Conservation (phyloP, 1,140 invertebrate species). For the Cherax destructor region DNA sequence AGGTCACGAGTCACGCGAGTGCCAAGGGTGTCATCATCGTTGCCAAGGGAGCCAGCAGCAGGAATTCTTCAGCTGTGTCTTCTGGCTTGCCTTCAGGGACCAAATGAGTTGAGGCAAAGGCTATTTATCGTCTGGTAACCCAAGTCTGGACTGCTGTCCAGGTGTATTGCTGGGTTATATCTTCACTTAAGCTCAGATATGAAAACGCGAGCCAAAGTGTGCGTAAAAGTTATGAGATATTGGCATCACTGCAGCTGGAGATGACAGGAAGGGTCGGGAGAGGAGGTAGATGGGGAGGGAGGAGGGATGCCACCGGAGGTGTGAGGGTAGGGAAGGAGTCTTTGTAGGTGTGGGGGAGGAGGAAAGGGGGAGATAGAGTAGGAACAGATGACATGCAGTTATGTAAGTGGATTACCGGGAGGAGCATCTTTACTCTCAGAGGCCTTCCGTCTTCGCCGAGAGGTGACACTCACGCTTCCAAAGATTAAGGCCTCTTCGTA, state of each 20-base stretch:
- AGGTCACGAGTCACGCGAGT: slow-evolving; percentile 11
- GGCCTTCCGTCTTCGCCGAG: no score
- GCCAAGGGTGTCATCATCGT: background rate
- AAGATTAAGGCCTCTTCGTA: no score
- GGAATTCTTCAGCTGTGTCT: background rate
- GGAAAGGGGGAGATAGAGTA: background rate
- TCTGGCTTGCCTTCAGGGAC: background rate
- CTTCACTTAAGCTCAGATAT: background rate
- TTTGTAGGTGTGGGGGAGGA: background rate
- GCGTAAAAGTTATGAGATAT: background rate
- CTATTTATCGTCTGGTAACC: background rate
- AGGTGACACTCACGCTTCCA: no score
- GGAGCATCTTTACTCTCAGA: background rate
- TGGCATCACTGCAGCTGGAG: background rate
- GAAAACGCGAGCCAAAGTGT: background rate
- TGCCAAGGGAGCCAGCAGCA: background rate
- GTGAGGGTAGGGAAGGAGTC: no score
- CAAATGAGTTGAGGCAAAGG: background rate
- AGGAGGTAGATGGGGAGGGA: no score
- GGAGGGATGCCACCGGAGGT: background rate
- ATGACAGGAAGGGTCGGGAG: background rate
- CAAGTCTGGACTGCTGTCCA: background rate
- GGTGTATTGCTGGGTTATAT: background rate
- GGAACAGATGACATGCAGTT: background rate
- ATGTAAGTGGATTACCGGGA: slow-evolving; percentile 17